A percentile compares a stretch with the other conserved stretches of the same genome.
Evolutionary conservation across 2,888 invertebrate genomes (phyloP).

Genomic region (Arge pagana): DNA sequence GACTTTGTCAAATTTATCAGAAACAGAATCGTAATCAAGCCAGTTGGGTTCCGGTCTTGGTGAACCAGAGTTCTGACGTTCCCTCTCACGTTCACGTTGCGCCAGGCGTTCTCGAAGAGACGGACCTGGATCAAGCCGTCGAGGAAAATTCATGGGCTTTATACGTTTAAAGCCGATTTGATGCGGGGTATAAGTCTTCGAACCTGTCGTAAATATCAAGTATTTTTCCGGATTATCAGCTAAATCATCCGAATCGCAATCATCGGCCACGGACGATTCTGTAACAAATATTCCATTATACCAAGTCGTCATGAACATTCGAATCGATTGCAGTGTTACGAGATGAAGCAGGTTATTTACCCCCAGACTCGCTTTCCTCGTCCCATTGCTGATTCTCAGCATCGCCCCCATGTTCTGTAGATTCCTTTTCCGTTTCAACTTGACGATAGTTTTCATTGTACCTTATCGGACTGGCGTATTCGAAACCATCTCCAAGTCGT

Average conservation of each 20-base stretch:
- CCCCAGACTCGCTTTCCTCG: conserved; percentile 50
- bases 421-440: conserved; percentile 58
- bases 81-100: conserved; percentile 62
- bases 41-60: conserved; percentile 68
- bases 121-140: conserved; percentile 70
- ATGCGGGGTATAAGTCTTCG: conserved; percentile 83
- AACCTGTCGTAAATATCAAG: conserved; percentile 83
- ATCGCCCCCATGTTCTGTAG: conserved; percentile 44
- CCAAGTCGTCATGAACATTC: neutral
- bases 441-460: conserved; percentile 68
- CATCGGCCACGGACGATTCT: conserved; percentile 47
- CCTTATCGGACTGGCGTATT: conserved; percentile 64
- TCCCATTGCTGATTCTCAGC: conserved; percentile 45
- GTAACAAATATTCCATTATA: too few relatives aligned
- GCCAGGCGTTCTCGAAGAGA: conserved; percentile 70
- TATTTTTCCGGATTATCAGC: conserved; percentile 69
- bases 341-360: conserved; percentile 35
- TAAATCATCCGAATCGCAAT: conserved; percentile 57
- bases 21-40: conserved; percentile 70
- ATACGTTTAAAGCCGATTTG: conserved; percentile 81
- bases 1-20: conserved; percentile 72
- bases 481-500: conserved; percentile 56
- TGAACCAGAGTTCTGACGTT: conserved; percentile 57
- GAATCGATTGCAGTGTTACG: neutral
- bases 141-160: conserved; percentile 70